Evolutionary conservation across 2,888 invertebrate genomes (phyloP).

Genomic region (Empis stercorea): DNA sequence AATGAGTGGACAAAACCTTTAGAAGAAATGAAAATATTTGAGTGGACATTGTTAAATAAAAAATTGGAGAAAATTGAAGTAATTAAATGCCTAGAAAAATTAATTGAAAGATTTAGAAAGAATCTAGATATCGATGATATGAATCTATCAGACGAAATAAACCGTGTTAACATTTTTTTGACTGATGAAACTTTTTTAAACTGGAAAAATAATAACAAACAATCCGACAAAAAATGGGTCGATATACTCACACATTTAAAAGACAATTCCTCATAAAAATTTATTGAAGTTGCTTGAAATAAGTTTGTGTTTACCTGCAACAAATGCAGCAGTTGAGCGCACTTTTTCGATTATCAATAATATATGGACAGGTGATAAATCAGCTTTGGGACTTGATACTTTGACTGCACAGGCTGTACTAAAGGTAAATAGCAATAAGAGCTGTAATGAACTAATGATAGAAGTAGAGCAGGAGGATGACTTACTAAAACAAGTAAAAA

Average conservation of each 20-base stretch:
- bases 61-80: too few relatives aligned
- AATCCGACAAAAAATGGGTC: background rate
- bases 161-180: background rate
- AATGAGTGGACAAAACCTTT: background rate
- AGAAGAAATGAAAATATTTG: background rate
- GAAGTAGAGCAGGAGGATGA: background rate
- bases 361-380: conserved; percentile 1
- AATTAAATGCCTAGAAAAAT: too few relatives aligned
- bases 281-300: background rate
- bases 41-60: background rate
- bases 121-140: too few relatives aligned
- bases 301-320: background rate
- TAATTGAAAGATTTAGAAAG: too few relatives aligned
- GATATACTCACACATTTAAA: background rate
- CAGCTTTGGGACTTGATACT: background rate
- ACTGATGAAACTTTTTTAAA: background rate
- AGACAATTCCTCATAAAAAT: background rate
- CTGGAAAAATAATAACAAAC: background rate
- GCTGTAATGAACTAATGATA: background rate
- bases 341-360: conserved; percentile 9
- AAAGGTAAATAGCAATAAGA: background rate
- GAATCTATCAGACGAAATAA: too few relatives aligned
- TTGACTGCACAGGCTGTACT: background rate
- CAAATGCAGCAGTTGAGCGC: conserved; percentile 4
- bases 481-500: background rate